These are phyloP conservation scores for Hypolimnas misippus DNA, from an alignment of 2,888 invertebrate genomes.

Conservation along the genomic window DNA sequence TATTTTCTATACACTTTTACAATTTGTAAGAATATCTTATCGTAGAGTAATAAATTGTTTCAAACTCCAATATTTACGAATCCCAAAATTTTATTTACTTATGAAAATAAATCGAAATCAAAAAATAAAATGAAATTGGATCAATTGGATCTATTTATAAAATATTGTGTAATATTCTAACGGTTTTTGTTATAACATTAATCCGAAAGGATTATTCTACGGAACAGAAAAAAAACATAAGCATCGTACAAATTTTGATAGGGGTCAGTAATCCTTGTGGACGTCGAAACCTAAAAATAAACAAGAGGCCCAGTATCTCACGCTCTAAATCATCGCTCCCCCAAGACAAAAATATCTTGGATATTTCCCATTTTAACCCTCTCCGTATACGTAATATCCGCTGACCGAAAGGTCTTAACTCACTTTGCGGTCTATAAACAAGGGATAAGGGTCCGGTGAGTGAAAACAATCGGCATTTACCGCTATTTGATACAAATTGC, in stretches of 20 bases:
- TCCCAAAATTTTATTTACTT: too few relatives aligned
- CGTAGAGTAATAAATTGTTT: too few relatives aligned
- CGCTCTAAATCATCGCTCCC: conserved; percentile 63
- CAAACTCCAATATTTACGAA: too few relatives aligned
- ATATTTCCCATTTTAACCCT: conserved; percentile 55
- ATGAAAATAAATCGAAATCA: too few relatives aligned
- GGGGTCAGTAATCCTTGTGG: conserved; percentile 52
- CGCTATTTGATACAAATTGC: neutral
- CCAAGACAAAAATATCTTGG: conserved; percentile 59
- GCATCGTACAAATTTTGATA: conserved; percentile 22
- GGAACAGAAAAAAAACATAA: neutral
- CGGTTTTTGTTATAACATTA: too few relatives aligned
- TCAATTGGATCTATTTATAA: too few relatives aligned
- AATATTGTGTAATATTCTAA: too few relatives aligned
- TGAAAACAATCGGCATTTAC: conserved; percentile 1
- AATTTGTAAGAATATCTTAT: too few relatives aligned
- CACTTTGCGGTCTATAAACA: conserved; percentile 26
- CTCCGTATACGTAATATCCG: conserved; percentile 58
- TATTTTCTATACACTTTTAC: too few relatives aligned
- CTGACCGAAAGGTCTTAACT: conserved; percentile 48
- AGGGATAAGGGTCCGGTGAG: conserved; percentile 18
- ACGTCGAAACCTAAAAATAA: conserved; percentile 53
- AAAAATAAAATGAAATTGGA: too few relatives aligned
- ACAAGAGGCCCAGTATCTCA: conserved; percentile 55
- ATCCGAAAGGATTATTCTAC: too few relatives aligned